Evolutionary conservation across 1,140 invertebrate species (phyloP), one percentile per base, ranked within the genome.

Genomic region (Drosophila watanabei): DNA sequence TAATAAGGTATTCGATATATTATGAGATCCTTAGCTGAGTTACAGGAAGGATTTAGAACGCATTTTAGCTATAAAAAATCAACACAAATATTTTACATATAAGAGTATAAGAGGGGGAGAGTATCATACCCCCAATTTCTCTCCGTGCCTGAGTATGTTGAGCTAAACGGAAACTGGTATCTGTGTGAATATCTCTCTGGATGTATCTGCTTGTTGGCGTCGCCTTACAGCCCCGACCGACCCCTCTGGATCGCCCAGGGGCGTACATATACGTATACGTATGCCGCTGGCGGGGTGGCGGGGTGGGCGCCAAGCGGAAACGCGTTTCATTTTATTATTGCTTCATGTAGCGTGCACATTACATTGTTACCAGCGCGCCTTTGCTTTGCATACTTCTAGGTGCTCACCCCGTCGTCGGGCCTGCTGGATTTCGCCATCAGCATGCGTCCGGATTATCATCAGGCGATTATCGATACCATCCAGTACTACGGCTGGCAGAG

Each of bases 371-470:
- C 62, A 73, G 60, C 62, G 66, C 35, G 41, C 57, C 45, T 73
- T 80, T 80, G 78, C 66, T 88, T 84, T 89, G 80, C 85, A 79
- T 89, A 85, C 75, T 79, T 92, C 61, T 86, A 96, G 96, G 96
- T 97, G 46, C 94, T 97, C 65, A 95, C 96, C 24, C 97, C 97
- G 35, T 97, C 97, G 14, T 97, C 97, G 2, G 97, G 97, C 33
- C 95, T 96, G 79, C 94, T 97, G 87, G 97, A 98, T 94, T 98
- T 97, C 91, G 97, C 97, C 32, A 97, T 98, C 85, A 98, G 97
- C 92, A 97, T 99, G 97, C 94, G 97, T 63, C 98, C 98, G 20
- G 97, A 98, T 94, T 98, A 98, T 94, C 97, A 98, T 93, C 96
- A 96, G 82, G 98, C 98, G 49, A 97, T 99, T 88, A 96, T 99